phyloP scores from a whole-genome alignment of 2,113 vertebrate species.

The Chascanopsetta lugubris region DNA sequence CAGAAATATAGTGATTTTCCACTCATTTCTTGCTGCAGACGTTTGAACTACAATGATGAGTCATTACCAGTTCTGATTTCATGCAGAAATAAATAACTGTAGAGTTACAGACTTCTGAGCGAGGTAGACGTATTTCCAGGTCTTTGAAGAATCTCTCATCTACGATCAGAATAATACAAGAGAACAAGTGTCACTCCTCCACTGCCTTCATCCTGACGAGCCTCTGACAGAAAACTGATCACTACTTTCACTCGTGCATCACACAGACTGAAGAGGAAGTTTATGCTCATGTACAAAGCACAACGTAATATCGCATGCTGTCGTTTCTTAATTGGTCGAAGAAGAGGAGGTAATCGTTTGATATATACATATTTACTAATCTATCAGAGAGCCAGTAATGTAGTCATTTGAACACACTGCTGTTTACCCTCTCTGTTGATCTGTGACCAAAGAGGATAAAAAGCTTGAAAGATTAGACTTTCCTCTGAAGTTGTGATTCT shows the following conservation, averaged over 20 bases:
- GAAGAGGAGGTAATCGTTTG: not conserved
- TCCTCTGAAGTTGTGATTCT: conserved; percentile 17
- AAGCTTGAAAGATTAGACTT: conserved; percentile 2
- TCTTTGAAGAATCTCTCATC: not conserved
- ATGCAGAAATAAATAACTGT: too few species aligned
- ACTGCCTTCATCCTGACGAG: not conserved
- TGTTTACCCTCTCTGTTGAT: conserved; percentile 6
- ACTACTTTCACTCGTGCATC: not conserved
- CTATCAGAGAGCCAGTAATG: not conserved
- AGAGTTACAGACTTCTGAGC: too few species aligned
- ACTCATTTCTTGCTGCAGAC: too few species aligned
- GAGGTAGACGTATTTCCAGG: too few species aligned
- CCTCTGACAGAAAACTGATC: not conserved
- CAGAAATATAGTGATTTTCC: too few species aligned
- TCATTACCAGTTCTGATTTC: too few species aligned
- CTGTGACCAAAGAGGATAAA: conserved; percentile 11
- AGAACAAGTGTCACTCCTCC: not conserved
- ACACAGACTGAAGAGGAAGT: not conserved
- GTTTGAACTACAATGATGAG: too few species aligned
- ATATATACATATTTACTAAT: not conserved
- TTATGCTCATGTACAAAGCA: not conserved
- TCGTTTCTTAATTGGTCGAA: not conserved
- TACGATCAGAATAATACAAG: too few species aligned
- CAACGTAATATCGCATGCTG: not conserved
- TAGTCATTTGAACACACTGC: not conserved